phyloP scores from a whole-genome alignment of 1,140 invertebrate species.

The Sminthurinus signatus region DNA sequence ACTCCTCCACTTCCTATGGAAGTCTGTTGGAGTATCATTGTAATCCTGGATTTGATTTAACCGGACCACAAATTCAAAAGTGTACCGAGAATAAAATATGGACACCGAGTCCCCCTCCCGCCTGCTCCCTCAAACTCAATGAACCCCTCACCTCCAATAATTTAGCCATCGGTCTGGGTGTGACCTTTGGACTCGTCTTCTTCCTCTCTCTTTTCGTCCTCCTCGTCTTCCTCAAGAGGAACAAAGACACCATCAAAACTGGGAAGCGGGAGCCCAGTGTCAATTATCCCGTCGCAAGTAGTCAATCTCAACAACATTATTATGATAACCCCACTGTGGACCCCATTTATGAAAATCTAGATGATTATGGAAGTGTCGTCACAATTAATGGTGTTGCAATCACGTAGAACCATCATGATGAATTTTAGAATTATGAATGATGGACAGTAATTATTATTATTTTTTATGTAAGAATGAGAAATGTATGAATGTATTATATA shows the following conservation, averaged over 20 bases:
- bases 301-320: slow-evolving; percentile 19
- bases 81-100: slow-evolving; percentile 39
- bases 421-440: neutral
- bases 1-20: slow-evolving; percentile 70
- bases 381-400: slow-evolving; percentile 38
- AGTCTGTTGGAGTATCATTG: slow-evolving; percentile 82
- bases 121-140: slow-evolving; percentile 26
- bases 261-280: slow-evolving; percentile 34
- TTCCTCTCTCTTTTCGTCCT: slow-evolving; percentile 44
- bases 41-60: slow-evolving; percentile 70
- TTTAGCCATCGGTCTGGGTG: slow-evolving; percentile 46
- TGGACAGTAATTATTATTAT: neutral
- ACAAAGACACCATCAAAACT: slow-evolving; percentile 14
- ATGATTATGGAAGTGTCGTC: slow-evolving; percentile 34
- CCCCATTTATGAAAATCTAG: slow-evolving; percentile 38
- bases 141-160: slow-evolving; percentile 41
- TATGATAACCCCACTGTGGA: slow-evolving; percentile 39
- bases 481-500: too few species aligned
- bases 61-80: slow-evolving; percentile 51
- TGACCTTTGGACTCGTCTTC: slow-evolving; percentile 44
- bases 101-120: slow-evolving; percentile 33
- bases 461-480: too few species aligned
- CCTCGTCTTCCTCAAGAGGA: slow-evolving; percentile 25
- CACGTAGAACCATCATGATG: too few species aligned
- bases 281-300: slow-evolving; percentile 15